Base-by-base conservation (phyloP, 2,797 vertebrate genomes). In the Catharus ustulatus region DNA sequence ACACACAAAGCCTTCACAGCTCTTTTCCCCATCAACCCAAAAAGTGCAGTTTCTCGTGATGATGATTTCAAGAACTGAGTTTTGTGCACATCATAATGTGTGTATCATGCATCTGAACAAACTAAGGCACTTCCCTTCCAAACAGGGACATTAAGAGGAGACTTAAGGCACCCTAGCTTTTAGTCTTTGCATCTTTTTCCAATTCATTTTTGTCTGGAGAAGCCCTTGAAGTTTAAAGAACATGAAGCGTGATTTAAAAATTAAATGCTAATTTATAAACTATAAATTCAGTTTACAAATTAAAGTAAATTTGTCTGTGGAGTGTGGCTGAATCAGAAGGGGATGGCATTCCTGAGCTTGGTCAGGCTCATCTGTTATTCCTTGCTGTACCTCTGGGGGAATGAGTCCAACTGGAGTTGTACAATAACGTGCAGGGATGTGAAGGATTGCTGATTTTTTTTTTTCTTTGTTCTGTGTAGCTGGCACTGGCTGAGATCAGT, bases 211-310 rank as follows among this genome's bases (percentile, higher is more conserved):
- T 32, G 13, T 72, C 49, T 61, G 29, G 45, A 88, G 43, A 71
- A 89, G 17, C 13, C 42, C 21, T 26, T 84, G 36, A 87, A 55
- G 19, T 75, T 87, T 64, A 78, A 83, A 78, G 69, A 88, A 67
- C 0, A 0, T 15, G 32, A 74, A 86, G n/a, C 26, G 15, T 45
- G 22, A 48, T 67, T 84, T 72, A 68, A 21, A 75, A 95, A 89
- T 88, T 45, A 81, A 90, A 58, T 71, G 17, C 10, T 73, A 23
- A 78, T 92, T 92, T 84, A 15, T 79, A 84, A 90, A 67, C 48
- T 77, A 34, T 69, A 92, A 91, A 85, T 57, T 58, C 45, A 30
- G 21, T 54, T 88, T 90, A 67, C 38, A 77, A 87, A 76, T 82
- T 6, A 30, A 71, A 84, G 42, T 29, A 72, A 54, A 34, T 75